phyloP scores from a whole-genome alignment of 2,888 invertebrate species.

The Hyposoter didymator region DNA sequence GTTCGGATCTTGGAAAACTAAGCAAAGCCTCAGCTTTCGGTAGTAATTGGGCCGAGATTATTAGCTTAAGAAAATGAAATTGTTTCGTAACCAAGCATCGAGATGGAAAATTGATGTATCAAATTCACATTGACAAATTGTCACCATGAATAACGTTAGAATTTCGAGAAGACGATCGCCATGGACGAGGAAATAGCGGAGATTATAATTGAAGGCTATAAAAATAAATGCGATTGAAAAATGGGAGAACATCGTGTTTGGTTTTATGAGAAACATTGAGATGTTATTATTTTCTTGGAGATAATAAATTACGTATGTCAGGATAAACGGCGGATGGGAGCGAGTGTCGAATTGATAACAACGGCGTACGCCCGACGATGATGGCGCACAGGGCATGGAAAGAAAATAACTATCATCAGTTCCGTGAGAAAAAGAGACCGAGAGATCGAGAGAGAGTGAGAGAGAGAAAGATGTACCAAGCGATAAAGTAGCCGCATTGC shows the following conservation, averaged over 20 bases:
- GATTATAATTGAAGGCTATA: neutral
- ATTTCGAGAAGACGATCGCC: neutral
- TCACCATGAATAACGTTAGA: neutral
- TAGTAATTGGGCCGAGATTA: too few species aligned
- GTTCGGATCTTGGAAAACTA: too few species aligned
- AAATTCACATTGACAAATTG: neutral
- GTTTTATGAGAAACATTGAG: neutral
- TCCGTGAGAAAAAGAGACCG: constrained; percentile 13
- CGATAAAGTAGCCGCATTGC: constrained; percentile 82
- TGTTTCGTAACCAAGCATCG: neutral
- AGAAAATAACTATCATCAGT: constrained; percentile 66
- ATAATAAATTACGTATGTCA: constrained; percentile 26
- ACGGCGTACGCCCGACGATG: constrained; percentile 60
- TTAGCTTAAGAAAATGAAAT: too few species aligned
- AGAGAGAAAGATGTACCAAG: constrained; percentile 73
- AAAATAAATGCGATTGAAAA: neutral
- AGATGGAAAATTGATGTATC: neutral
- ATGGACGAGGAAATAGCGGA: neutral
- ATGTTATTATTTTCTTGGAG: constrained; percentile 22
- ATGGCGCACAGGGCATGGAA: constrained; percentile 49
- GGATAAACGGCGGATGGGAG: constrained; percentile 29
- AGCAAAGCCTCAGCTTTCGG: too few species aligned
- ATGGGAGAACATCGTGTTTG: neutral
- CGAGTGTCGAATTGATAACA: constrained; percentile 65
- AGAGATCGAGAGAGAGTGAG: constrained; percentile 31